phyloP scores from a whole-genome alignment of 2,797 vertebrate genomes.

The Smutsia temminckii region DNA sequence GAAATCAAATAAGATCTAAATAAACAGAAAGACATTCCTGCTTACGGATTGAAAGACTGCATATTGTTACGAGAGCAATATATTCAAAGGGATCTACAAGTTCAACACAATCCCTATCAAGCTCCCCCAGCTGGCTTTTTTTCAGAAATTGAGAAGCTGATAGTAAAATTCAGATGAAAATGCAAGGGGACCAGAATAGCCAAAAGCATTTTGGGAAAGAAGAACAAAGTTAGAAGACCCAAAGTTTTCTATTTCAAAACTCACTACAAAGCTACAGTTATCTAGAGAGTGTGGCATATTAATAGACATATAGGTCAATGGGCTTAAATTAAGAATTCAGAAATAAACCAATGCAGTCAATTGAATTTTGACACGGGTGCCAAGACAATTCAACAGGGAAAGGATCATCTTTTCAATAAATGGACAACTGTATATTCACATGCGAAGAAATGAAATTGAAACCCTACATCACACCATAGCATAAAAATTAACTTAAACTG shows the following conservation, averaged over 20 bases:
- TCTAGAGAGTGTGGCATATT: not conserved
- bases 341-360: not conserved
- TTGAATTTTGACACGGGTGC: not conserved
- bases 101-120: constrained; percentile 18
- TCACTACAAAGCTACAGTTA: not conserved
- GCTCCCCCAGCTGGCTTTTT: not conserved
- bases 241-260: not conserved
- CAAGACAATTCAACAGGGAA: not conserved
- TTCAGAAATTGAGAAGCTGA: not conserved
- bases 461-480: not conserved
- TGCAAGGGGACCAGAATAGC: not conserved
- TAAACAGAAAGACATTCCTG: not conserved
- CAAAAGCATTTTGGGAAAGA: not conserved
- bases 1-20: not conserved
- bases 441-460: constrained; percentile 23
- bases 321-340: not conserved
- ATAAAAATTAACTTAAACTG: constrained; percentile 36
- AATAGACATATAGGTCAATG: not conserved
- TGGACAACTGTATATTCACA: not conserved
- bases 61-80: not conserved
- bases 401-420: not conserved
- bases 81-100: not conserved
- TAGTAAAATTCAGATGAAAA: constrained; percentile 43
- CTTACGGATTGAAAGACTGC: not conserved
- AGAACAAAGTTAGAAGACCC: not conserved